phyloP scores from a whole-genome alignment of 2,888 invertebrate genomes.

The Diabrotica balteata region DNA sequence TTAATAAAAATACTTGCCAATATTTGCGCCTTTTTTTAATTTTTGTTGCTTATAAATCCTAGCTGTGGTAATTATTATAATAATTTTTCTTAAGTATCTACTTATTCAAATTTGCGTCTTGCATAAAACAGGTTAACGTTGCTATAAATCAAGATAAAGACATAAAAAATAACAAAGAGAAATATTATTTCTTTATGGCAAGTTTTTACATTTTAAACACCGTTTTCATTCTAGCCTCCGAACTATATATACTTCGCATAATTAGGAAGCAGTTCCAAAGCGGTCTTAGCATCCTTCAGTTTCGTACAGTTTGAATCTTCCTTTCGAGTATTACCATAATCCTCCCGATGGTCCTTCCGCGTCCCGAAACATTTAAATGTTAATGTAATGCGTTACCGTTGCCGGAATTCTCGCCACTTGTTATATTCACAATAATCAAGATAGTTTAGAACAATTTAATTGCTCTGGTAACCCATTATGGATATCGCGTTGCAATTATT shows the following conservation, averaged over 20 bases:
- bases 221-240: too few species aligned
- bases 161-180: too few species aligned
- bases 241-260: not conserved
- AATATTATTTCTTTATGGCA: too few species aligned
- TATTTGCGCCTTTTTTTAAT: too few species aligned
- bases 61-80: too few species aligned
- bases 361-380: slow-evolving; percentile 49
- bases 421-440: slow-evolving; percentile 53
- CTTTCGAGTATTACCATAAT: slow-evolving; percentile 51
- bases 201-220: too few species aligned
- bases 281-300: slow-evolving; percentile 44
- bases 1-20: too few species aligned
- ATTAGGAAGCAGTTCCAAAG: slow-evolving; percentile 35
- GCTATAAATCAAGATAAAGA: too few species aligned
- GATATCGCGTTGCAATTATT: slow-evolving; percentile 44
- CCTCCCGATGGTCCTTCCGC: slow-evolving; percentile 37
- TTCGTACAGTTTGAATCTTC: slow-evolving; percentile 43
- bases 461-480: slow-evolving; percentile 45
- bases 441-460: slow-evolving; percentile 50
- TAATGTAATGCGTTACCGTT: slow-evolving; percentile 44
- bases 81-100: too few species aligned
- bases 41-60: too few species aligned
- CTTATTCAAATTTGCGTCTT: too few species aligned
- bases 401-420: slow-evolving; percentile 42
- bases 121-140: too few species aligned